Evolutionary conservation across 2,888 invertebrate genomes (phyloP).

Genomic region (Nomada lathburiana): DNA sequence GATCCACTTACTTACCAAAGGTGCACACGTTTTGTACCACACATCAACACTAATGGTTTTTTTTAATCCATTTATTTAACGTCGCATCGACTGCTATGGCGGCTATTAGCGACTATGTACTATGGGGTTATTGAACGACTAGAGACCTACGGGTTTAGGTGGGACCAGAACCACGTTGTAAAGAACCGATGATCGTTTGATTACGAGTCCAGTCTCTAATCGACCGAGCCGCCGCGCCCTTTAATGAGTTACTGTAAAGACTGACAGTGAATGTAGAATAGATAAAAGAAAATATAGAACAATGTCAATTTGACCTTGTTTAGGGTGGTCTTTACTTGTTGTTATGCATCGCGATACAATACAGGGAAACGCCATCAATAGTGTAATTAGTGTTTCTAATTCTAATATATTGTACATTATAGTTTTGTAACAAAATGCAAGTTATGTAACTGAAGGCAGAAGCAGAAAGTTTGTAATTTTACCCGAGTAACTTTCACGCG

Average conservation of each 20-base stretch:
- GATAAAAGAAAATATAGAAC: background rate
- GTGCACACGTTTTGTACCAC: background rate
- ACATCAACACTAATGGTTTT: constrained; percentile 7
- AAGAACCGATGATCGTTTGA: no score
- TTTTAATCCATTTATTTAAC: background rate
- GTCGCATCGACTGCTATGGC: no score
- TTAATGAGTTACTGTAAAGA: constrained; percentile 21
- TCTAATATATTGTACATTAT: constrained; percentile 10
- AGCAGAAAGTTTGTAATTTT: no score
- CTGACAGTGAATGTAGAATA: background rate
- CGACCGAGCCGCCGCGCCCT: background rate
- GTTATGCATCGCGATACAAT: constrained; percentile 25
- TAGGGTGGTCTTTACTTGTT: background rate
- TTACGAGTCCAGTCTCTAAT: no score
- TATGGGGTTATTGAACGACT: no score
- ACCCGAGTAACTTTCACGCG: no score
- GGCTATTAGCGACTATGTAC: no score
- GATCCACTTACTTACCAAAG: constrained; percentile 7
- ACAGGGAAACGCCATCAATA: background rate
- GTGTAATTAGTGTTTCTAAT: background rate
- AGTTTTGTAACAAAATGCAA: constrained; percentile 7
- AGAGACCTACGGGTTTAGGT: no score
- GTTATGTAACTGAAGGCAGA: no score
- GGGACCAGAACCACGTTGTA: no score
- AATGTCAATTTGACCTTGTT: background rate